Evolutionary conservation across 2,797 vertebrate species (phyloP), one percentile per base, ranked within the genome.

Genomic region (Poeciliopsis infans): DNA sequence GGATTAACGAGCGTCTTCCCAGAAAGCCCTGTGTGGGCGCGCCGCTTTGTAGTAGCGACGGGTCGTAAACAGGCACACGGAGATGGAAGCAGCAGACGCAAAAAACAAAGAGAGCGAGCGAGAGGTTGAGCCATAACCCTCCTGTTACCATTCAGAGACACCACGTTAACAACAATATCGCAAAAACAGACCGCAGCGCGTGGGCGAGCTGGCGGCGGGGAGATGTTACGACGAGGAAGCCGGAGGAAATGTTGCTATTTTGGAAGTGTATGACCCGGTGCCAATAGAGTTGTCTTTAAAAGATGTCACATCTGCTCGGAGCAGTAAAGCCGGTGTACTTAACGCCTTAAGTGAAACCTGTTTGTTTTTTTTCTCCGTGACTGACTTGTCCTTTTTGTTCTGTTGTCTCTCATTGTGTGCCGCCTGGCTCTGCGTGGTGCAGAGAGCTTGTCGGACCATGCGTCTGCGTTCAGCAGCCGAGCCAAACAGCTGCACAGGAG

Each of bases 361-460:
- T 15, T 59, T 33, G 47, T 72, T 83, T 76, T 47, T 76, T 41
- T 46, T 53, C 28, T 53, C 28, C 13, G 41, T 28, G 11, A 53
- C 75, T 80, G 82, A 87, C 78, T 74, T 76, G 57, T 76, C 33
- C 18, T 15, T 68, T 43, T 69, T 75, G 28, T 25, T 15, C 5
- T 59, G 23, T 75, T 31, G 1, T 4, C 33, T 69, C 57, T 69
- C 70, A 39, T 76, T 49, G 11, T 83, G 76, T 85, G 43, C 45
- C 36, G 31, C 0, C 47, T 33, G 49, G 33, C 0, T 66, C 64
- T 78, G 70, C 45, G 43, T 15, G 20, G 76, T 83, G 78, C 55
- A 99, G 98, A 99, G 95, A 98, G 97, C 92, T 96, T 99, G 79
- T 99, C 97, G 45, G 98, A 99, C 95, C 98, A 99, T 7, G 98